A percentile compares a stretch with the other conserved stretches of the same genome.
Evolutionary conservation across 2,888 invertebrate genomes (phyloP).

Genomic region (Polymixis lichenea): DNA sequence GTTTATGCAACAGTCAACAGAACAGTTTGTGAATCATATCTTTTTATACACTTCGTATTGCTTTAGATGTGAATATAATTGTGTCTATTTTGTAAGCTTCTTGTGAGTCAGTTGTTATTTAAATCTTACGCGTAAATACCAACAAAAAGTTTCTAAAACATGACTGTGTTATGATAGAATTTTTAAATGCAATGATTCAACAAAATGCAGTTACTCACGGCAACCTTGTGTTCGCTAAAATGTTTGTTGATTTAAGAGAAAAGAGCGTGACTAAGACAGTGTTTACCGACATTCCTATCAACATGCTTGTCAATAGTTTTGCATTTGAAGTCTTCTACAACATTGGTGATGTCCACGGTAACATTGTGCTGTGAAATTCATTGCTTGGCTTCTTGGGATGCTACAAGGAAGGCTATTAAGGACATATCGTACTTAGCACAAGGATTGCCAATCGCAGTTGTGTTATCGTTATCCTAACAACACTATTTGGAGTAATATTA

Average conservation of each 20-base stretch:
- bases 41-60: slow-evolving; percentile 54
- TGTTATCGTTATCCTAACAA: neutral
- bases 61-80: slow-evolving; percentile 62
- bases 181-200: slow-evolving; percentile 49
- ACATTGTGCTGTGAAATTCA: neutral
- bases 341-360: neutral
- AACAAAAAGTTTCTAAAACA: slow-evolving; percentile 33
- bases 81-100: slow-evolving; percentile 53
- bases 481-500: neutral
- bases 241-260: slow-evolving; percentile 37
- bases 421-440: neutral
- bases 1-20: slow-evolving; percentile 63
- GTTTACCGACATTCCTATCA: slow-evolving; percentile 31
- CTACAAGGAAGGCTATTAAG: slow-evolving; percentile 1
- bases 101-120: slow-evolving; percentile 52
- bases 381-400: neutral
- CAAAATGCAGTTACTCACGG: slow-evolving; percentile 24
- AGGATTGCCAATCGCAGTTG: no score
- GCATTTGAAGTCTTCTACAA: neutral
- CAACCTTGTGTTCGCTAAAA: slow-evolving; percentile 20
- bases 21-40: slow-evolving; percentile 60
- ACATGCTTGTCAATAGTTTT: neutral
- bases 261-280: slow-evolving; percentile 19
- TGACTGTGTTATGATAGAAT: slow-evolving; percentile 21
- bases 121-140: slow-evolving; percentile 17